Base-by-base conservation (phyloP, 2,113 vertebrate genomes). In the Hippocampus comes region DNA sequence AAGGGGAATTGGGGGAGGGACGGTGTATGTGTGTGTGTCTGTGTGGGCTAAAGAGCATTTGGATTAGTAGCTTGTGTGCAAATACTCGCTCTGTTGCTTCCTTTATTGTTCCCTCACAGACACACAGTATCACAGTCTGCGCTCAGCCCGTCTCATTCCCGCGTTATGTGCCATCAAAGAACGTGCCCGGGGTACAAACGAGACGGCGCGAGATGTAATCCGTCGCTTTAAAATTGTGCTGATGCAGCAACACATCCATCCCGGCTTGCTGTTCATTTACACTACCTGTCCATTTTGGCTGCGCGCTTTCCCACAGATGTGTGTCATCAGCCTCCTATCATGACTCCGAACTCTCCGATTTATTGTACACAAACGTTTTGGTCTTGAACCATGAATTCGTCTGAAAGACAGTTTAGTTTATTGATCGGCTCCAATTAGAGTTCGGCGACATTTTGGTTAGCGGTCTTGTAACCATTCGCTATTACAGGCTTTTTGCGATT, bases 31-130 rank as follows among this genome's bases (percentile, higher is more conserved):
- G 56, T 12, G n/a, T 57, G 59, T 15, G 21, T 2, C 21, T n/a
- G 60, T 20, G 25, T 74, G 68, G 65, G 74, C 65, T 85, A 68
- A 79, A 87, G 78, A 82, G 86, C 75, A 85, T 82, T 84, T 84
- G 78, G 84, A 87, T 87, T 86, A 86, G 81, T 79, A 76, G 67
- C 75, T 67, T 21, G n/a, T 79, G 75, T 68, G 72, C 70, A 81
- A 85, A 82, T 83, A 68, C 78, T 74, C 61, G 75, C 53, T 75
- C 65, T 76, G 67, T 68, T 71, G 34, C 17, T 42, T 48, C 53
- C 69, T 63, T 30, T 59, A 53, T 60, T 56, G 66, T n/a, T 42
- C 9, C 49, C 27, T 38, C 34, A 51, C 12, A 49, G 41, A 9
- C 57, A 49, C 64, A 49, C 64, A 66, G 42, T 48, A 66, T 51